Conservation (phyloP, 1,140 invertebrate genomes). For the Papilio machaon region DNA sequence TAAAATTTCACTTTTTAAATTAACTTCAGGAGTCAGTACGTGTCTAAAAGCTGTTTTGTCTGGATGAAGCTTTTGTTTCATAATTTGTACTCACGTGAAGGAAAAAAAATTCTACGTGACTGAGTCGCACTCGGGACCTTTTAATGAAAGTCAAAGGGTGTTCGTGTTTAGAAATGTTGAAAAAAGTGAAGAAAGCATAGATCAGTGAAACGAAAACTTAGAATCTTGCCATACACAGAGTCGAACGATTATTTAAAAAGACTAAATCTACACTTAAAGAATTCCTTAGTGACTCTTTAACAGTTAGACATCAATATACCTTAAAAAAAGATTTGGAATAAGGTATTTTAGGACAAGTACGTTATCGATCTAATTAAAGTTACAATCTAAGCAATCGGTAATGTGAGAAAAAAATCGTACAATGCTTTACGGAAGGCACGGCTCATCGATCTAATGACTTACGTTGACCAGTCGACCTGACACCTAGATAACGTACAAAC, state of each 20-base stretch:
- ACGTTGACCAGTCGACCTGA: slow-evolving; percentile 37
- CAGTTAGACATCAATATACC: neutral
- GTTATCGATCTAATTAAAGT: neutral
- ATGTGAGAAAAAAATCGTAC: slow-evolving; percentile 64
- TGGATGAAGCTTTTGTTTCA: slow-evolving; percentile 56
- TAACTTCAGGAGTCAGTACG: slow-evolving; percentile 44
- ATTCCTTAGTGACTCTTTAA: neutral
- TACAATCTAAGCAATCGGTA: slow-evolving; percentile 43
- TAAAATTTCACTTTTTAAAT: slow-evolving; percentile 33
- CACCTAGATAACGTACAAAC: slow-evolving; percentile 10
- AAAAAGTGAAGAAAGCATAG: neutral
- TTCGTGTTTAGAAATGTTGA: slow-evolving; percentile 10
- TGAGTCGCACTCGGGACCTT: slow-evolving; percentile 29
- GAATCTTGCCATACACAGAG: too few species aligned
- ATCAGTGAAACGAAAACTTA: neutral
- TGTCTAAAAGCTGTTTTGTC: slow-evolving; percentile 69
- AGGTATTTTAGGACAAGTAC: neutral
- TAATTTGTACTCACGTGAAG: slow-evolving; percentile 59
- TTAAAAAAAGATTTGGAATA: neutral
- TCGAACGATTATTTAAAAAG: neutral
- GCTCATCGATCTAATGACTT: slow-evolving; percentile 61
- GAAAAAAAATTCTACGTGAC: slow-evolving; percentile 44
- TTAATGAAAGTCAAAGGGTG: slow-evolving; percentile 26
- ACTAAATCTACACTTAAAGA: neutral
- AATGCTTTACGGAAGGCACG: slow-evolving; percentile 64